These are phyloP conservation scores for Ligdia adustata DNA, from an alignment of 2,888 invertebrate genomes.

Conservation along the genomic window DNA sequence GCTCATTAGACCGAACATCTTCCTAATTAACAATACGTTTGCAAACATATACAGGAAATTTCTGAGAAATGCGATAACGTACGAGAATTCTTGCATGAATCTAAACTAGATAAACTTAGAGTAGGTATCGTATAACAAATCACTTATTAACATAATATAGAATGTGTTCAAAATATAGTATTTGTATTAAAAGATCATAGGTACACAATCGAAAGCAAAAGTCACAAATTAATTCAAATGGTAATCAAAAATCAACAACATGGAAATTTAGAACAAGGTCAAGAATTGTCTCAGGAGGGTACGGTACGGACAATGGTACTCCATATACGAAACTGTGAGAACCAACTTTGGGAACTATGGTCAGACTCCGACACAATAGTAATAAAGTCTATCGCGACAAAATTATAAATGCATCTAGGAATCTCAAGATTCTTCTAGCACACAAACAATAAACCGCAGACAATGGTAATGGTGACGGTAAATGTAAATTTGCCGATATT, in stretches of 20 bases:
- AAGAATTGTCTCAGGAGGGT: slow-evolving; percentile 71
- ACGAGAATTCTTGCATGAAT: neutral
- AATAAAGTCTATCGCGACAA: slow-evolving; percentile 46
- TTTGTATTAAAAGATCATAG: neutral
- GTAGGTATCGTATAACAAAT: neutral
- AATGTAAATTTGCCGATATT: slow-evolving; percentile 18
- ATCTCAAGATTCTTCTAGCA: slow-evolving; percentile 23
- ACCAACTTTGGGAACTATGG: slow-evolving; percentile 63
- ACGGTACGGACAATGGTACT: slow-evolving; percentile 66
- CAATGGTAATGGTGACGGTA: slow-evolving; percentile 9
- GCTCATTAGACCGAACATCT: slow-evolving; percentile 34
- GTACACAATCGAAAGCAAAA: slow-evolving; percentile 3
- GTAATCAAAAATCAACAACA: slow-evolving; percentile 46
- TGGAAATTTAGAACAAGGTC: slow-evolving; percentile 74
- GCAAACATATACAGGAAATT: slow-evolving; percentile 19
- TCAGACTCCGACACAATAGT: slow-evolving; percentile 53
- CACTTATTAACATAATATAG: neutral
- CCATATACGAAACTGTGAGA: slow-evolving; percentile 71
- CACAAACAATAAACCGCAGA: slow-evolving; percentile 5
- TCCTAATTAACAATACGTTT: slow-evolving; percentile 34
- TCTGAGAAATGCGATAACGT: slow-evolving; percentile 9
- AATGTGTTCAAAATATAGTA: neutral
- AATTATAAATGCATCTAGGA: slow-evolving; percentile 37
- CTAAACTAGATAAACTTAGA: neutral
- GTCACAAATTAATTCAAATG: slow-evolving; percentile 22